Conservation (phyloP, 2,113 vertebrate species). For the Phalacrocorax pelagicus region DNA sequence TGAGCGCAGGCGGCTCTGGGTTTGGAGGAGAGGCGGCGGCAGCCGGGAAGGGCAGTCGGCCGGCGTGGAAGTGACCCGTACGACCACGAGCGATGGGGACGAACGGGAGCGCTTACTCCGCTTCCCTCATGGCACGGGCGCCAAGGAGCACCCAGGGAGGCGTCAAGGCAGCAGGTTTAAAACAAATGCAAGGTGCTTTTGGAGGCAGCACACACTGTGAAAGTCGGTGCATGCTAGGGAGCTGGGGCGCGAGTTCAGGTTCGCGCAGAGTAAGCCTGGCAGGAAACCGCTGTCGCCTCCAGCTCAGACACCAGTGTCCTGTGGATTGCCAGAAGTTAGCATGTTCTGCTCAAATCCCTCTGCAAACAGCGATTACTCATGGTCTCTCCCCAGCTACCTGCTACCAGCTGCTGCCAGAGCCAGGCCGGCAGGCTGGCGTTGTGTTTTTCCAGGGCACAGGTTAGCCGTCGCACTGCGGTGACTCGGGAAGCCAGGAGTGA, state of each 20-base stretch:
- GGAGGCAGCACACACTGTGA: too few species aligned
- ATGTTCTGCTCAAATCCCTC: background rate
- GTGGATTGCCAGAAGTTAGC: background rate
- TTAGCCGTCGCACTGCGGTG: background rate
- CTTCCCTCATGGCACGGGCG: background rate
- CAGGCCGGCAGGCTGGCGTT: background rate
- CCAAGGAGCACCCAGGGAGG: background rate
- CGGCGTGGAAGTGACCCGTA: too few species aligned
- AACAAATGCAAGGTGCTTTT: background rate
- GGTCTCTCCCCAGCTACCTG: background rate
- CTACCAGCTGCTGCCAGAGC: background rate
- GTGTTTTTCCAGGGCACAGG: background rate
- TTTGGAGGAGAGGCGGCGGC: background rate
- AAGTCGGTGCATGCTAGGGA: rapidly evolving
- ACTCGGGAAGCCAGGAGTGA: background rate
- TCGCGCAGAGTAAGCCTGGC: rapidly evolving
- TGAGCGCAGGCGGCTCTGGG: background rate
- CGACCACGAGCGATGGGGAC: too few species aligned
- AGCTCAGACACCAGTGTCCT: background rate
- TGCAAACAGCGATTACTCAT: background rate
- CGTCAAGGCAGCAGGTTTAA: background rate
- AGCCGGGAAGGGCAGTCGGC: background rate
- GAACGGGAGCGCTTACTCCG: background rate
- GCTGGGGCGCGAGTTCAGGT: background rate
- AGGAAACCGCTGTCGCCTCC: background rate